Conservation (phyloP, 2,888 invertebrate species). For the Hirtodrosophila confusa region DNA sequence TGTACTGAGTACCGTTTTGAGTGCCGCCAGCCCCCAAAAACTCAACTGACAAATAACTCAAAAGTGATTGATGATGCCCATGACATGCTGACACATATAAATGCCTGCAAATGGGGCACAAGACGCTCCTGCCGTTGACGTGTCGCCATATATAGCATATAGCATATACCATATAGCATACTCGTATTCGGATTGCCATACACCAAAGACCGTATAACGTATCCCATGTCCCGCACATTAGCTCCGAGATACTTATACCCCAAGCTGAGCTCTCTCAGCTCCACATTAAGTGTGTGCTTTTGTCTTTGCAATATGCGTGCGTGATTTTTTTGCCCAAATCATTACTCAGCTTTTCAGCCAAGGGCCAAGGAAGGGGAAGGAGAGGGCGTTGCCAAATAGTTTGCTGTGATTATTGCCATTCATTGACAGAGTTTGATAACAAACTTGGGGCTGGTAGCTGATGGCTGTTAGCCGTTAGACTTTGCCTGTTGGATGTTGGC, state of each 20-base stretch:
- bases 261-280: background rate
- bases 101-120: constrained; percentile 72
- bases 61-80: constrained; percentile 73
- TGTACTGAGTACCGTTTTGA: constrained; percentile 21
- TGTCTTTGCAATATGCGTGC: constrained; percentile 24
- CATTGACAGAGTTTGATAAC: constrained; percentile 62
- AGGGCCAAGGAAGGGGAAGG: background rate
- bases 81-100: constrained; percentile 78
- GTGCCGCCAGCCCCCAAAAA: background rate
- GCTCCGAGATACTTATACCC: constrained; percentile 33
- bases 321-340: constrained; percentile 49
- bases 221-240: constrained; percentile 32
- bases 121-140: constrained; percentile 61
- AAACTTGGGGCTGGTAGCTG: constrained; percentile 27
- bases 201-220: background rate
- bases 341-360: constrained; percentile 55
- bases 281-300: constrained; percentile 29
- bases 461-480: constrained; percentile 26
- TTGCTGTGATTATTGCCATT: constrained; percentile 69
- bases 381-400: constrained; percentile 38
- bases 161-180: background rate
- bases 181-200: too few species aligned
- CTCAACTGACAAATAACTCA: constrained; percentile 75
- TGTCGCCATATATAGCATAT: constrained; percentile 38
- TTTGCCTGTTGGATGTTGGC: too few species aligned